Percentiles rank a stretch among this genome's conserved stretches.
Conservation (phyloP, 2,113 vertebrate genomes). For the Pogona vitticeps region DNA sequence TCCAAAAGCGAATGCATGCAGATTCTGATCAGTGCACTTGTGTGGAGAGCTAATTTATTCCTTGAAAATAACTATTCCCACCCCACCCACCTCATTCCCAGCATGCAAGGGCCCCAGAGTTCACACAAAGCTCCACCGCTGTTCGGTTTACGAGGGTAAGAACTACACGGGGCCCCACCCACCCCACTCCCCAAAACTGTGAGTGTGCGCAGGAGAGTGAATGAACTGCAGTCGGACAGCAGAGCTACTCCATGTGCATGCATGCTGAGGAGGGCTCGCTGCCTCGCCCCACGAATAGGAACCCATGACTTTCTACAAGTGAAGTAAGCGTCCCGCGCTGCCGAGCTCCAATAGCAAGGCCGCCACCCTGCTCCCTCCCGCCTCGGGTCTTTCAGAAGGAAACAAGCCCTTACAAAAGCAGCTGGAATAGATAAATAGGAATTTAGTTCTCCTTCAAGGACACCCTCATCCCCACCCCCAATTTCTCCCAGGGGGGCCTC, state of each 20-base stretch:
- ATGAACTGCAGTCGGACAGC: neutral
- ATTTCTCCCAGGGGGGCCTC: neutral
- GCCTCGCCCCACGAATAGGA: no score
- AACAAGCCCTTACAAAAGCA: neutral
- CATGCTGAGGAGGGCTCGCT: neutral
- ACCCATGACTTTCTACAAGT: neutral
- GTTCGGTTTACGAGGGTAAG: no score
- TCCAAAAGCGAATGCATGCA: neutral
- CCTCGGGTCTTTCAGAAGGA: neutral
- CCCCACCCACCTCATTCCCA: neutral
- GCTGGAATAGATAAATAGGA: conserved; percentile 14
- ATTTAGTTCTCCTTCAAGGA: conserved; percentile 16
- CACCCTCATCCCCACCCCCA: no score
- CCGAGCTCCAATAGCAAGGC: neutral
- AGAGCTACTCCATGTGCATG: neutral
- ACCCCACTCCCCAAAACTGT: neutral
- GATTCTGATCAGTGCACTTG: neutral
- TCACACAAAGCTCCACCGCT: no score
- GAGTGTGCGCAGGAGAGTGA: neutral
- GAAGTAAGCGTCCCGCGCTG: neutral
- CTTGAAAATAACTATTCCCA: no score
- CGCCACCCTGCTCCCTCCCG: accelerated
- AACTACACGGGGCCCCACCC: neutral
- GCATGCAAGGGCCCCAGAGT: neutral
- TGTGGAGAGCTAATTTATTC: neutral